A percentile compares a stretch with the other conserved stretches of the same genome.
These are phyloP conservation scores for Saturnia japonica DNA, from an alignment of 2,888 invertebrate species.

Conservation along the genomic window DNA sequence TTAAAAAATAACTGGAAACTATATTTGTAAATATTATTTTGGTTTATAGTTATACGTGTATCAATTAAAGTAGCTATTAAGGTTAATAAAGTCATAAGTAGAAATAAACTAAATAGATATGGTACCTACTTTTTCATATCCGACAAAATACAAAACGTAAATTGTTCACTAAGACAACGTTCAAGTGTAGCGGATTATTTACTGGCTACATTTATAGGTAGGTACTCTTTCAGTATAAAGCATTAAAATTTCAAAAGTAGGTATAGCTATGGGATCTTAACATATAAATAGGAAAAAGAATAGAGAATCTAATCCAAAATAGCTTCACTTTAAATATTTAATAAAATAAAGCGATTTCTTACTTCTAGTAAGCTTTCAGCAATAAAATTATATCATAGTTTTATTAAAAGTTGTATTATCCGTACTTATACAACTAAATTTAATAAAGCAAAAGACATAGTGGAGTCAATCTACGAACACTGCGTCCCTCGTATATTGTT, in stretches of 20 bases:
- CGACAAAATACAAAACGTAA: background rate
- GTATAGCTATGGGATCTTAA: no score
- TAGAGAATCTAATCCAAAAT: no score
- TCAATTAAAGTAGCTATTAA: background rate
- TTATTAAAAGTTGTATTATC: background rate
- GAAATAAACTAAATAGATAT: background rate
- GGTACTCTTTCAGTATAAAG: no score
- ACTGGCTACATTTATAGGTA: no score
- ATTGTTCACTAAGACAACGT: no score
- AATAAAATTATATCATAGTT: background rate
- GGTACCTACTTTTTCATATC: background rate
- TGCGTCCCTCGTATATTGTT: slow-evolving; percentile 46
- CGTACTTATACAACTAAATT: slow-evolving; percentile 23
- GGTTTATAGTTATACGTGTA: background rate
- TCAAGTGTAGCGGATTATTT: no score
- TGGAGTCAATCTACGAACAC: slow-evolving; percentile 35
- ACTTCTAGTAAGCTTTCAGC: no score
- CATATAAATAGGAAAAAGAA: no score
- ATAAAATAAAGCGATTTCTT: no score
- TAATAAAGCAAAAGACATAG: slow-evolving; percentile 32
- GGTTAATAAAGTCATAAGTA: background rate
- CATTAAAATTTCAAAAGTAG: no score
- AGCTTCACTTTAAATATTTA: no score
- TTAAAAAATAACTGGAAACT: no score
- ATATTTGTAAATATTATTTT: background rate